Base-by-base conservation (phyloP, 1,140 invertebrate species). In the Drosophila fuyamai region DNA sequence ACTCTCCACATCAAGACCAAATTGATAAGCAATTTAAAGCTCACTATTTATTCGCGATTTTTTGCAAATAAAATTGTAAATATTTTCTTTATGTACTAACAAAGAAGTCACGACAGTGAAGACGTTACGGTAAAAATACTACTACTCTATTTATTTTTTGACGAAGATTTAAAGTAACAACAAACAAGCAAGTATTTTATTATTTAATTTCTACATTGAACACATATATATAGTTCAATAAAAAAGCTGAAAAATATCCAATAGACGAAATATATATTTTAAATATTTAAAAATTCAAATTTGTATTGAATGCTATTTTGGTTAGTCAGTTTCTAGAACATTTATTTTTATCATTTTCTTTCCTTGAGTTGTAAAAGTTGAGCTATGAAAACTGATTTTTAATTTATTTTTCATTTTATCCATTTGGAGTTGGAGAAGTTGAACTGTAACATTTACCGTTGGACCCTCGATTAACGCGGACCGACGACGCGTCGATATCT, bases 401-500 rank as follows among this genome's bases (percentile, higher is more conserved):
- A 2, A 40, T 29, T 29, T 29, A 14, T 48, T 59, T n/a, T 50
- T 13, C 0, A 12, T 5, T 62, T 43, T 23, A 16, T 2, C 16
- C 43, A 16, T 44, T 36, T 36, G 13, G 36, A 51, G 58, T 23
- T 44, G 5, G 60, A 53, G 38, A 44, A 66, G 47, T 44, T 61
- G 18, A 56, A 71, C 62, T 67, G 14, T 55, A 67, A 66, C 47
- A 68, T 75, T 51, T 75, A 75, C 72, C 73, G 74, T 58, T 66
- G 18, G 62, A 32, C 62, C 57, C n/a, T 56, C 29, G 56, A 61
- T 61, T 65, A 65, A 14, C 57, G 23, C 66, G 67, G 29, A 62
- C 70, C n/a, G 36, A 46, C 55, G 43, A 76, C 56, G 53, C 65
- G 76, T 48, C 66, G 70, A 82, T 83, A 84, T 89, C 72, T 90